Percentiles rank a stretch among this genome's conserved stretches.
Conservation (phyloP, 1,140 invertebrate species). For the Uloborus diversus region DNA sequence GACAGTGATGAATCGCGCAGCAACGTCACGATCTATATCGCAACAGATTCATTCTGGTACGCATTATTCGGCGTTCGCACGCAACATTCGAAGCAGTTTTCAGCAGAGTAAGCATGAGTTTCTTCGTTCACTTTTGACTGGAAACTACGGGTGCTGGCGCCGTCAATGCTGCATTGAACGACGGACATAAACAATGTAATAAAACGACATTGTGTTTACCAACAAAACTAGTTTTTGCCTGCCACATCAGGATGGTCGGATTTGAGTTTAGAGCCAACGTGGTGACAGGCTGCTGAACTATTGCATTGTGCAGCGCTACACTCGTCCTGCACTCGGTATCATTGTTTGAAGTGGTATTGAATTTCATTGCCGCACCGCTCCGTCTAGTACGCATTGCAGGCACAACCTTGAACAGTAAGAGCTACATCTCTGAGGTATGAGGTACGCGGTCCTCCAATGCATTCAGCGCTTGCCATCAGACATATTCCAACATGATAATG, state of each 20-base stretch:
- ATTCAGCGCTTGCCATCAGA: background rate
- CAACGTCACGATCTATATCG: too few relatives aligned
- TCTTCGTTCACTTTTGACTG: background rate
- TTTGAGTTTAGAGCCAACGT: background rate
- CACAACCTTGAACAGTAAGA: too few relatives aligned
- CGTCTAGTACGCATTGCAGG: too few relatives aligned
- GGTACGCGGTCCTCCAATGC: too few relatives aligned
- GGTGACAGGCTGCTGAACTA: background rate
- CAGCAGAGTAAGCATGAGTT: background rate
- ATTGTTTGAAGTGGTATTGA: background rate
- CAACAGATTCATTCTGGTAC: too few relatives aligned
- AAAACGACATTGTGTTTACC: background rate
- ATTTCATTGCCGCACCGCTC: background rate
- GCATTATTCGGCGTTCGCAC: too few relatives aligned
- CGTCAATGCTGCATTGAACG: background rate
- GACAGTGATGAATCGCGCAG: too few relatives aligned
- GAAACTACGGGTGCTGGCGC: background rate
- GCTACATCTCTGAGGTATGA: too few relatives aligned
- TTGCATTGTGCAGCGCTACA: background rate
- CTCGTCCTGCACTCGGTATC: too few relatives aligned
- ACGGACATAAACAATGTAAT: background rate
- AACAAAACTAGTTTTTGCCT: background rate
- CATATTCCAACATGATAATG: too few relatives aligned
- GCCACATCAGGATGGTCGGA: background rate
- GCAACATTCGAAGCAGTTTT: background rate